Conservation (phyloP, 1,140 invertebrate species). For the Cheumatopsyche charites region DNA sequence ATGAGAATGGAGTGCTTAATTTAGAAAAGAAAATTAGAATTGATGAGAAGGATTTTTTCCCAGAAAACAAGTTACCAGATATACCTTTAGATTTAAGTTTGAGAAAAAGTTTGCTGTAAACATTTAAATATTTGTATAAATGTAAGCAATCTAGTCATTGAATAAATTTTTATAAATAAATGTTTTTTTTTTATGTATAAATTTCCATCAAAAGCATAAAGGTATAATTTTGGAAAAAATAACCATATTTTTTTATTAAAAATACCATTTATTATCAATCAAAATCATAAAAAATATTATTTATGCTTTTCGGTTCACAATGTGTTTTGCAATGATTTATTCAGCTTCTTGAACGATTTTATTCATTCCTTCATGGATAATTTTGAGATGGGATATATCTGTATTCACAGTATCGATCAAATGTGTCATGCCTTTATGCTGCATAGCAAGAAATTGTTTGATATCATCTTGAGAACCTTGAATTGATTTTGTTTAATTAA, state of each 20-base stretch:
- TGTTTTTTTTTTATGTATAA: too few species aligned
- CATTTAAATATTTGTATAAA: not conserved
- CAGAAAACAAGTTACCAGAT: constrained; percentile 15
- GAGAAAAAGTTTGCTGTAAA: constrained; percentile 17
- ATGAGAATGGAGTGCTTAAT: constrained; percentile 45
- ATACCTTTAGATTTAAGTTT: constrained; percentile 44
- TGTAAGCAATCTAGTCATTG: not conserved
- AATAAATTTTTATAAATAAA: constrained; percentile 1
- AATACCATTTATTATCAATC: too few species aligned
- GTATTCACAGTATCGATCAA: constrained; percentile 80
- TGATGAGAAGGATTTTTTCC: constrained; percentile 9
- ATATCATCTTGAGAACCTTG: constrained; percentile 68
- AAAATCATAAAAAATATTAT: too few species aligned
- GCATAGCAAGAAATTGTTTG: constrained; percentile 77
- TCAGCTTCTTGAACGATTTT: constrained; percentile 50
- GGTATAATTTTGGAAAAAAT: too few species aligned
- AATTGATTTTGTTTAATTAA: constrained; percentile 39
- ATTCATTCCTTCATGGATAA: constrained; percentile 80
- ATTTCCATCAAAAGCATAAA: too few species aligned
- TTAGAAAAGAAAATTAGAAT: constrained; percentile 42
- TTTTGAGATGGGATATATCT: constrained; percentile 76
- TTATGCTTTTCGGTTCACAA: too few species aligned
- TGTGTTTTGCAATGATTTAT: not conserved
- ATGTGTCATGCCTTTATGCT: constrained; percentile 84
- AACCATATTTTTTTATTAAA: too few species aligned